Evolutionary conservation across 2,113 vertebrate species (phyloP).

Genomic region (Pogonocichla stellata): DNA sequence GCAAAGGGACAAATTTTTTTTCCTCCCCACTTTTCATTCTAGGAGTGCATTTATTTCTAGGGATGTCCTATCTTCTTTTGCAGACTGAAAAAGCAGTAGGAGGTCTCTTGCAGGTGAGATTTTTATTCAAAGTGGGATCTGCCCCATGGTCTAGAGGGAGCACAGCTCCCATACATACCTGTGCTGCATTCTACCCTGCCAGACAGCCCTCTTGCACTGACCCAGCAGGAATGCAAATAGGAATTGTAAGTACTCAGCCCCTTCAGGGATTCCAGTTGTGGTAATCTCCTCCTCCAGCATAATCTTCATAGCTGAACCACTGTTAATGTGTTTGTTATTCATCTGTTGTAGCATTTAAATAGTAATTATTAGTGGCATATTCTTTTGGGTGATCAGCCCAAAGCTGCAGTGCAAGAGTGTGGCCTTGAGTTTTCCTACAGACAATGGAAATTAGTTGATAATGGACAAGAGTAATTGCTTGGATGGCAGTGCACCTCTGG

Average conservation of each 20-base stretch:
- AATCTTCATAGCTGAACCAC: not conserved
- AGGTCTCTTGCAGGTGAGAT: not conserved
- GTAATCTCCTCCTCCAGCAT: not conserved
- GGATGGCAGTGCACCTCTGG: slow-evolving; percentile 48
- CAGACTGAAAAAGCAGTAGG: not conserved
- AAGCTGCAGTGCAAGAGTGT: not conserved
- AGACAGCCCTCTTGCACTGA: not conserved
- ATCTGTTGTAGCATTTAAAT: slow-evolving; percentile 5
- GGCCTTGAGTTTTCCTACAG: slow-evolving; percentile 40
- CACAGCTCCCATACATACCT: not conserved
- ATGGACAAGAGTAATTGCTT: slow-evolving; percentile 35
- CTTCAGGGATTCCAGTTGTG: not conserved
- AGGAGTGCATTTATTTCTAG: not conserved
- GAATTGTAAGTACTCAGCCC: not conserved
- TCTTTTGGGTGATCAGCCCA: slow-evolving; percentile 42
- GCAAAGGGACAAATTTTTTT: not conserved
- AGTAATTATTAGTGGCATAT: not conserved
- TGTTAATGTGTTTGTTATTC: slow-evolving; percentile 3
- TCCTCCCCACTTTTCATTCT: accelerated
- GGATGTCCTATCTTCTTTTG: not conserved
- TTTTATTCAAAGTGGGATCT: not conserved
- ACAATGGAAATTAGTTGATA: slow-evolving; percentile 49
- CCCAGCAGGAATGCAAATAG: not conserved
- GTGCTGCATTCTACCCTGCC: not conserved
- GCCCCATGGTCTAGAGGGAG: not conserved